Evolutionary conservation across 2,888 invertebrate species (phyloP), one percentile per base, ranked within the genome.

Genomic region (Phragmatobia fuliginosa): DNA sequence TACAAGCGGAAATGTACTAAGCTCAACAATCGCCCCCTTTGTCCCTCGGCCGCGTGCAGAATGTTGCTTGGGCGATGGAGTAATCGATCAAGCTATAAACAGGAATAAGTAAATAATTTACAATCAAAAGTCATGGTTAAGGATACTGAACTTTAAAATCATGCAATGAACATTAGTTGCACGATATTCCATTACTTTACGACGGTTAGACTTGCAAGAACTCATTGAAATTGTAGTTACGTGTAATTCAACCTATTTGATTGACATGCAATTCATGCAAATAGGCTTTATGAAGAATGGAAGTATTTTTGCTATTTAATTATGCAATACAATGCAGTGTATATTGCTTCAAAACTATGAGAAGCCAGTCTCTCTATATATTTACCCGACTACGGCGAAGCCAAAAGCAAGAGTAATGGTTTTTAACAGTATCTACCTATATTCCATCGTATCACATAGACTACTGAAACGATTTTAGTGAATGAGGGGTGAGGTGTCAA

Each of bases 71-170:
- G 80, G 79, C 71, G 74, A 76, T 78, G 72, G 73, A 73, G 70
- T 36, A 75, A 83, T 83, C 83, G 83, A 83, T 83, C 84, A 83
- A 82, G 76, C 82, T 74, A 74, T 76, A 77, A 81, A 77, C 72
- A 71, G 41, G 61, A 80, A 79, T 78, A 41, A 41, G 41, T 41
- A 71, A 72, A 68, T 77, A 65, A 72, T 77, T 83, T 76, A 74
- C 65, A 81, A 72, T 76, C 72, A 66, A 72, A 77, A 76, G 79
- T 83, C 79, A 82, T 72, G 79, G 79, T 77, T 75, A 83, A 76
- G 77, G 74, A 75, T 77, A 59, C 67, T 68, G 71, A 41, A 61
- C 56, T 68, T 59, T 45, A 64, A 71, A 73, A 65, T 66, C 82
- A 77, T 81, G 82, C 82, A 70, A 77, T 72, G 63, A 36, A 71